Conservation (phyloP, 2,888 invertebrate species). For the Epinotia nisella region DNA sequence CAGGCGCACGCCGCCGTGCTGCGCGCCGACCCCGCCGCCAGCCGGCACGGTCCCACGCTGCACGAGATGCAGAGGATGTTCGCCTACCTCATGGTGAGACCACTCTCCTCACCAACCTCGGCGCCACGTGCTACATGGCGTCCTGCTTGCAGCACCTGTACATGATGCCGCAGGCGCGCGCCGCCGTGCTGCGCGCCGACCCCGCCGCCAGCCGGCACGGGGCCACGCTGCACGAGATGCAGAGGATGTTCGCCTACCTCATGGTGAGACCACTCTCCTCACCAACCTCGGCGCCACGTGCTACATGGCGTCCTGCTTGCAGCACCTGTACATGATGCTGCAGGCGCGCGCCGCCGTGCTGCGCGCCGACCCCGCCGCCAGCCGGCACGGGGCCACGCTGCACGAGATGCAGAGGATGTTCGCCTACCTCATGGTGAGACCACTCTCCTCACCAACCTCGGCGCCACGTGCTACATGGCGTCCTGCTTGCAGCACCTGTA, state of each 20-base stretch:
- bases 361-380: conserved; percentile 89
- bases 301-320: conserved; percentile 99
- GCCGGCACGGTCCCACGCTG: conserved; percentile 92
- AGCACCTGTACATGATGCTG: conserved; percentile 99
- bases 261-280: too few relatives aligned
- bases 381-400: conserved; percentile 92
- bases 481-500: conserved; percentile 98
- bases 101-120: conserved; percentile 95
- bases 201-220: conserved; percentile 91
- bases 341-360: conserved; percentile 94
- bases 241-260: conserved; percentile 98
- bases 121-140: conserved; percentile 99
- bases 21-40: conserved; percentile 89
- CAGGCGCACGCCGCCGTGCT: conserved; percentile 94
- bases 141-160: conserved; percentile 98
- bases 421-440: too few relatives aligned
- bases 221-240: conserved; percentile 93
- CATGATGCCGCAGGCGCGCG: conserved; percentile 97
- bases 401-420: conserved; percentile 97
- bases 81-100: too few relatives aligned
- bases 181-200: conserved; percentile 92
- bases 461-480: conserved; percentile 99
- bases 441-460: conserved; percentile 95
- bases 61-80: conserved; percentile 97
- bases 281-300: conserved; percentile 98